Base-by-base conservation (phyloP, 1,140 invertebrate genomes). In the Lasaia peninsularis region DNA sequence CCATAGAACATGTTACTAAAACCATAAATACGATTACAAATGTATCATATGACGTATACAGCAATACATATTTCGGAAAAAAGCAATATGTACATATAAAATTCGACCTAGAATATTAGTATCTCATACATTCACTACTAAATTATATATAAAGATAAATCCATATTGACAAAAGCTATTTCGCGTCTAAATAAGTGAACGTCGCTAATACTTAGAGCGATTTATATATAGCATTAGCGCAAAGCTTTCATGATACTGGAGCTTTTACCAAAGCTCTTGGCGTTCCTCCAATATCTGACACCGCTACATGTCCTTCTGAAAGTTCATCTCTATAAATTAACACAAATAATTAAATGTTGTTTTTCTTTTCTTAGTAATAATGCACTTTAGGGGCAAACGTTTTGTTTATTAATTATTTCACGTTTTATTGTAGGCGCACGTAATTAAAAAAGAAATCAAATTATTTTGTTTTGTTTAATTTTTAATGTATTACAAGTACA, bases 211-310 rank as follows among this genome's bases (percentile, higher is more conserved):
- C 58, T 67, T 60, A 58, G 54, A 55, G 60, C 61, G 64, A 75
- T 75, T 72, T 77, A 77, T 75, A 78, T 65, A 75, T 64, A 77
- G 64, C 68, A 73, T 78, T 72, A 76, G 70, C 69, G 65, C 69
- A 76, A 69, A 75, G 76, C 71, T 81, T 74, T 78, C 72, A 75
- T 69, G 75, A 76, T 70, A 72, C 70, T 69, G 73, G 67, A 67
- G 70, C 75, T 84, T 77, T 74, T 76, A 75, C 77, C 78, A 77
- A 73, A 80, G 77, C 75, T 67, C 75, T 75, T 86, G 82, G 82
- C 82, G 54, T 14, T 40, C 20, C 44, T 69, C 80, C 82, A 83
- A 66, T 54, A 52, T 32, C 68, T 58, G 67, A 74, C 67, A 52
- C 62, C 71, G 73, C 66, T 77, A 76, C 74, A 75, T 74, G 72